phyloP scores from a whole-genome alignment of 2,113 vertebrate species.

The Lepus europaeus region DNA sequence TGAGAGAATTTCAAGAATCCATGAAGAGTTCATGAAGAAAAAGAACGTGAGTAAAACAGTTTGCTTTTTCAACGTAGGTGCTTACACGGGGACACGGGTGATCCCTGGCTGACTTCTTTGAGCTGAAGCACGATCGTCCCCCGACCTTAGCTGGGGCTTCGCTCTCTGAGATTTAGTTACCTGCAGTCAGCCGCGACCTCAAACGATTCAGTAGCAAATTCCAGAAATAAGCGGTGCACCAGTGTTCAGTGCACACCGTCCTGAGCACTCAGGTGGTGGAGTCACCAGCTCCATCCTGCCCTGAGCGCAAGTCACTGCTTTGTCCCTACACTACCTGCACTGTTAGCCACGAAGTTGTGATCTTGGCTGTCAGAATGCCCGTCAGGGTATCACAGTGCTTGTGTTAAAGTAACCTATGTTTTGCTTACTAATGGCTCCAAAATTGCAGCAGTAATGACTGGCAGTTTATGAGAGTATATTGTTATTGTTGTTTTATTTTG shows the following conservation, averaged over 20 bases:
- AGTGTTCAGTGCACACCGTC: not conserved
- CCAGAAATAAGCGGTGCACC: not conserved
- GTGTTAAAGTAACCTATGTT: not conserved
- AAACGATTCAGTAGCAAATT: not conserved
- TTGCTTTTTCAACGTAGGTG: constrained; percentile 25
- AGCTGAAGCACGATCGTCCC: not conserved
- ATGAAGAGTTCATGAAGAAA: constrained; percentile 94
- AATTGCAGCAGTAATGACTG: not conserved
- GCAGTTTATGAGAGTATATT: not conserved
- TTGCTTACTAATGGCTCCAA: not conserved
- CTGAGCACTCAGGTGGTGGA: too few species aligned
- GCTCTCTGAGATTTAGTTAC: not conserved
- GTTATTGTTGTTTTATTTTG: not conserved
- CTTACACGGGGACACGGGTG: not conserved
- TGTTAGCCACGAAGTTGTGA: too few species aligned
- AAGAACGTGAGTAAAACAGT: constrained; percentile 92
- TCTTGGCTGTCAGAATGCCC: not conserved
- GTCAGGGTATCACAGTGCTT: not conserved
- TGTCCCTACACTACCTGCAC: not conserved
- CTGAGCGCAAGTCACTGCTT: not conserved
- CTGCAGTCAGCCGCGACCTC: not conserved
- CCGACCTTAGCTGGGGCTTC: not conserved
- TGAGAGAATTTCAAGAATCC: constrained; percentile 92
- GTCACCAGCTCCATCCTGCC: not conserved
- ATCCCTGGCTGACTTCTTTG: not conserved